Percentiles rank a stretch among this genome's conserved stretches.
phyloP scores from a whole-genome alignment of 2,113 vertebrate species.

The Raphicerus campestris region DNA sequence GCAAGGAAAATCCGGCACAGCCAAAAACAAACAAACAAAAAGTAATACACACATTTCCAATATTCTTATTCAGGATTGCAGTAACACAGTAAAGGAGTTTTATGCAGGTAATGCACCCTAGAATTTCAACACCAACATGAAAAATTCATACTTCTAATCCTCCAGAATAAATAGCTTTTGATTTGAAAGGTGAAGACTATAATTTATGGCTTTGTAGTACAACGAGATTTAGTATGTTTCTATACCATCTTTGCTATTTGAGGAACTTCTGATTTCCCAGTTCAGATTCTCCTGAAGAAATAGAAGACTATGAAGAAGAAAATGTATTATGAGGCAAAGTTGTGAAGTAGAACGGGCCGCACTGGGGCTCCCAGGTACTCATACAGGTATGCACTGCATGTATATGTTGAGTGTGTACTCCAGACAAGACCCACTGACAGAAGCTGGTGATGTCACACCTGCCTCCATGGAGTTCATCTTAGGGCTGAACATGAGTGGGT shows the following conservation, averaged over 20 bases:
- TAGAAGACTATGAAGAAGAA: not conserved
- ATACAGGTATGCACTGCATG: not conserved
- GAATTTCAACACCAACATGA: not conserved
- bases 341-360: not conserved
- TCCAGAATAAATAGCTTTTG: not conserved
- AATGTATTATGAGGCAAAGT: not conserved
- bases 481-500: no score
- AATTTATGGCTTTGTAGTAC: not conserved
- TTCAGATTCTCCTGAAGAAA: not conserved
- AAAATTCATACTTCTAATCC: not conserved
- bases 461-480: accelerated
- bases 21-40: not conserved
- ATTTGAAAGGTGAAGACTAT: not conserved
- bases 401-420: accelerated
- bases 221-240: not conserved
- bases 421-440: not conserved
- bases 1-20: not conserved
- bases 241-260: not conserved
- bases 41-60: not conserved
- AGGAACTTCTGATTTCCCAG: not conserved
- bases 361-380: not conserved
- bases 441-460: no score
- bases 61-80: not conserved
- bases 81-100: not conserved
- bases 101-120: not conserved